Percentiles rank a stretch among this genome's conserved stretches.
Conservation (phyloP, 2,888 invertebrate species). For the Globia sparganii region DNA sequence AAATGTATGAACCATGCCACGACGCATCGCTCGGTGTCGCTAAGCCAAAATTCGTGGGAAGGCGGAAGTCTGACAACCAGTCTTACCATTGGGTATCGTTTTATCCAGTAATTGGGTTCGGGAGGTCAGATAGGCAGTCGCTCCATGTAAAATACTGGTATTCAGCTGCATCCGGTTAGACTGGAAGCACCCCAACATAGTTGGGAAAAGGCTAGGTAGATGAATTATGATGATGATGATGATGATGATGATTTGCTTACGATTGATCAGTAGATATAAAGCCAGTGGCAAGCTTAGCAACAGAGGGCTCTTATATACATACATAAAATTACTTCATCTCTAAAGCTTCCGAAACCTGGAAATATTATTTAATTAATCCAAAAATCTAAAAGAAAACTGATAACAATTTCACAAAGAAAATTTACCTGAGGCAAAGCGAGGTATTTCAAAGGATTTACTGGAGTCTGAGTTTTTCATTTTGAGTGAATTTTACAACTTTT, state of each 20-base stretch:
- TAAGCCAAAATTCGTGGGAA: too few relatives aligned
- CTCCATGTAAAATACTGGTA: too few relatives aligned
- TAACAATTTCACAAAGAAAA: slow-evolving; percentile 29
- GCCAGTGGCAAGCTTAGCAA: background rate
- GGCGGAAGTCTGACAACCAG: background rate
- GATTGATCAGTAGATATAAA: background rate
- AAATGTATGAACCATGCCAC: too few relatives aligned
- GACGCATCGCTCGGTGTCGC: too few relatives aligned
- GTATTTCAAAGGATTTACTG: slow-evolving; percentile 45
- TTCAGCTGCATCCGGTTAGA: too few relatives aligned
- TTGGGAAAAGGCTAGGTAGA: too few relatives aligned
- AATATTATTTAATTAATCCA: slow-evolving; percentile 31
- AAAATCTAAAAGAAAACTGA: slow-evolving; percentile 20
- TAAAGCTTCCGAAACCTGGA: slow-evolving; percentile 13
- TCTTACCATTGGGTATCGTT: background rate
- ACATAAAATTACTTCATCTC: background rate
- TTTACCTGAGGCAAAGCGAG: slow-evolving; percentile 6
- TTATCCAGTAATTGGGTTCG: too few relatives aligned
- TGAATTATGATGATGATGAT: too few relatives aligned
- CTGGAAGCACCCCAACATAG: too few relatives aligned
- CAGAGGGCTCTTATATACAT: background rate
- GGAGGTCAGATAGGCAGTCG: too few relatives aligned
- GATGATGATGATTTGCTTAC: background rate
- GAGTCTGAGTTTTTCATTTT: slow-evolving; percentile 15
- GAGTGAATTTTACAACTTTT: slow-evolving; percentile 43